These are phyloP conservation scores for Rhagoletis pomonella DNA, from an alignment of 1,140 invertebrate species.

Conservation along the genomic window DNA sequence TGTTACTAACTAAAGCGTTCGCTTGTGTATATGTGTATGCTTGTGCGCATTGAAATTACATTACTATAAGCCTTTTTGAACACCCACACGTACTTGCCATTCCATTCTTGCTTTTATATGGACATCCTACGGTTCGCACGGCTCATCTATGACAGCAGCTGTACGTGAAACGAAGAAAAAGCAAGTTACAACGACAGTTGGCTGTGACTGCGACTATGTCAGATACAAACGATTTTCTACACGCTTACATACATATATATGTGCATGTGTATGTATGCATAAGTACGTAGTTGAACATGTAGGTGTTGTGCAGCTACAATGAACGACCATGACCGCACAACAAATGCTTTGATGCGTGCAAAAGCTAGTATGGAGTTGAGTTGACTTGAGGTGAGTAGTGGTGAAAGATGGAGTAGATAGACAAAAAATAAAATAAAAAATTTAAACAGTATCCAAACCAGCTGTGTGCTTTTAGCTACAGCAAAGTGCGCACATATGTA, in stretches of 20 bases:
- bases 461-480: neutral
- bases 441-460: neutral
- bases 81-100: neutral
- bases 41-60: neutral
- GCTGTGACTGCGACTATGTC: neutral
- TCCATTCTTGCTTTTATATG: neutral
- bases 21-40: neutral
- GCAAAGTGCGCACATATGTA: neutral
- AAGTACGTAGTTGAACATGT: too few species aligned
- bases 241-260: neutral
- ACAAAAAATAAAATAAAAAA: neutral
- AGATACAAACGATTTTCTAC: neutral
- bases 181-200: neutral
- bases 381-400: neutral
- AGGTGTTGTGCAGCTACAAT: neutral
- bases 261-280: too few species aligned
- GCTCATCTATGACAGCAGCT: constrained; percentile 38
- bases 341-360: constrained; percentile 11
- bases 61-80: neutral
- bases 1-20: neutral
- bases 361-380: neutral
- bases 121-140: neutral
- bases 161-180: neutral
- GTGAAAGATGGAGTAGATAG: neutral
- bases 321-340: constrained; percentile 49